Evolutionary conservation across 1,140 invertebrate species (phyloP), one percentile per base, ranked within the genome.

Genomic region (Ceratosolen solmsi): DNA sequence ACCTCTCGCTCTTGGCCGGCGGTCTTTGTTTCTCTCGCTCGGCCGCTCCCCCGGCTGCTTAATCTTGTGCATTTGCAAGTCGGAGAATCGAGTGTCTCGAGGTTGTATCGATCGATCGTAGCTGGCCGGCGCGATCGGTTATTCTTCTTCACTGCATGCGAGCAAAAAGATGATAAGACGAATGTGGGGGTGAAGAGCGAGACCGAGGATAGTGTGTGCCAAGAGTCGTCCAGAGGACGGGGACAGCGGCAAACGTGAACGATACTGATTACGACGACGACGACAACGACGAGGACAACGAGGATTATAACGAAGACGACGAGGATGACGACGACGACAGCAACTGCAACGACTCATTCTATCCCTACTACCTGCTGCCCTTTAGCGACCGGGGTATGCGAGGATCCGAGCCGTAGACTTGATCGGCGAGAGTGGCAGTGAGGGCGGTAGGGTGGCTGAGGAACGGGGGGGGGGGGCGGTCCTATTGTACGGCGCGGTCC

Each of bases 21-120:
- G 83, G 33, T 46, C 80, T 78, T 79, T 72, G 56, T 73, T 80
- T 80, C 73, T 75, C 80, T 75, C 46, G 13, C 56, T 78, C 54
- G 0, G 22, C 7, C 65, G 17, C 73, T 86, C 82, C 79, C 73
- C 85, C 71, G 81, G 82, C 41, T 41, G 41, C 33, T 82, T 68
- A 20, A 82, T 56, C 49, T 72, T 27, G 3, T 46, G 46, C 51
- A 86, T 88, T 88, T 86, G 87, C 86, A 85, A 88, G 85, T 87
- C 85, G 84, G 68, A 84, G 86, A 87, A 87, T 84, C 84, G 63
- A 84, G 84, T 80, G 86, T 84, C 86, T 33, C 63, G 41, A 56
- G 22, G 84, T 84, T 88, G 87, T 88, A 88, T 85, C 87, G 86
- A 88, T 88, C 86, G 87, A 88, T 88, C 86, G 87, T 84, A 80